Percentiles rank a stretch among this genome's conserved stretches.
phyloP scores from a whole-genome alignment of 64 coral and sea anemone species.

The Dendrophyllia cribrosa region DNA sequence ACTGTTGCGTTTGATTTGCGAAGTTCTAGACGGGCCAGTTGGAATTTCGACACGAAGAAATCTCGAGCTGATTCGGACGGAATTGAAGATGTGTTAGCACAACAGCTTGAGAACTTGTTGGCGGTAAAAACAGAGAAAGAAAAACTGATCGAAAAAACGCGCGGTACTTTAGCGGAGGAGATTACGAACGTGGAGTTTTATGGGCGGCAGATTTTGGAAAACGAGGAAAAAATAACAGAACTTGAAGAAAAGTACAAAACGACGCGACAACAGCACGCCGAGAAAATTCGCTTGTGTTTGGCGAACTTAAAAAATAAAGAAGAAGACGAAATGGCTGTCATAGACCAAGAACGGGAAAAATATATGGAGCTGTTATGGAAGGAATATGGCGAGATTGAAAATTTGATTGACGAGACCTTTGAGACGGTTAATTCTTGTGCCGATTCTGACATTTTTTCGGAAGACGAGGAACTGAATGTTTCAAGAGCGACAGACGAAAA shows the following conservation, averaged over 20 bases:
- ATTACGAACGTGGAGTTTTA: constrained; percentile 62
- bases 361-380: constrained; percentile 58
- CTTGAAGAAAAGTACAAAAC: constrained; percentile 42
- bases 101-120: constrained; percentile 19
- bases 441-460: background rate
- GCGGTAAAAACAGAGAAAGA: constrained; percentile 60
- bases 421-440: constrained; percentile 1
- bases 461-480: constrained; percentile 21
- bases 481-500: constrained; percentile 17
- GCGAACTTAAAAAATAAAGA: constrained; percentile 69
- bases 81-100: background rate
- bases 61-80: background rate
- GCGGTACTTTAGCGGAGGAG: constrained; percentile 19
- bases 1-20: constrained; percentile 30
- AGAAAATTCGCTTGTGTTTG: constrained; percentile 74
- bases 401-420: constrained; percentile 24
- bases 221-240: constrained; percentile 76
- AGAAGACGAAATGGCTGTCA: constrained; percentile 23
- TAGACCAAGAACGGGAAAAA: constrained; percentile 62
- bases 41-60: background rate
- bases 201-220: constrained; percentile 63
- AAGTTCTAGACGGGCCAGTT: background rate
- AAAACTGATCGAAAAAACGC: constrained; percentile 40
- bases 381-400: constrained; percentile 83
- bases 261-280: constrained; percentile 62